phyloP scores from a whole-genome alignment of 30 jellyfish, hydroid and myxozoan species.

The Nemopilema nomurai region DNA sequence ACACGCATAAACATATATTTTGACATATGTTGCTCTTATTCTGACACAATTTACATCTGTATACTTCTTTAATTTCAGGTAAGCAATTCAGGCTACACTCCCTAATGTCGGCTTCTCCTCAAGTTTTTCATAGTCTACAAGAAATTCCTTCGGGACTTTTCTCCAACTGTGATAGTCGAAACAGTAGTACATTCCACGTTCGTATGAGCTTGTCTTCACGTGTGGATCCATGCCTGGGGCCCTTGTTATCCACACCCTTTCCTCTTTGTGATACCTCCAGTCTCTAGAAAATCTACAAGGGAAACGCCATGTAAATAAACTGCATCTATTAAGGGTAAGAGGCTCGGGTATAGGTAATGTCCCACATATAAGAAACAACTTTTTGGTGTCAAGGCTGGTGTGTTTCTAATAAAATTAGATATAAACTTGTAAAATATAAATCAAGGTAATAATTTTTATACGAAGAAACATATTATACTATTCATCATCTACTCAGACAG shows the following conservation, averaged over 20 bases:
- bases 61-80: constrained; percentile 28
- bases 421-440: too few species aligned
- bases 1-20: not conserved
- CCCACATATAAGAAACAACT: too few species aligned
- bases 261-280: constrained; percentile 98
- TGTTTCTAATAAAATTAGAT: too few species aligned
- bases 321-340: too few species aligned
- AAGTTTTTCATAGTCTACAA: constrained; percentile 92
- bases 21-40: constrained; percentile 36
- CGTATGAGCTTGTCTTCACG: constrained; percentile 88
- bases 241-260: constrained; percentile 94
- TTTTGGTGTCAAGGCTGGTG: too few species aligned
- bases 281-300: constrained; percentile 82
- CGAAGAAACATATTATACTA: too few species aligned
- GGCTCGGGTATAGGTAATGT: too few species aligned
- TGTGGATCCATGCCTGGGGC: constrained; percentile 99
- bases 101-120: constrained; percentile 94
- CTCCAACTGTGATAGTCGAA: constrained; percentile 97
- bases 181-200: constrained; percentile 94
- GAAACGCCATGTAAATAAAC: too few species aligned
- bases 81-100: constrained; percentile 42
- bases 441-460: too few species aligned
- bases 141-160: constrained; percentile 91
- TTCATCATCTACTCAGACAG: too few species aligned
- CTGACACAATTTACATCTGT: constrained; percentile 65